phyloP scores from a whole-genome alignment of 1,140 invertebrate species.

The Drusus annulatus region DNA sequence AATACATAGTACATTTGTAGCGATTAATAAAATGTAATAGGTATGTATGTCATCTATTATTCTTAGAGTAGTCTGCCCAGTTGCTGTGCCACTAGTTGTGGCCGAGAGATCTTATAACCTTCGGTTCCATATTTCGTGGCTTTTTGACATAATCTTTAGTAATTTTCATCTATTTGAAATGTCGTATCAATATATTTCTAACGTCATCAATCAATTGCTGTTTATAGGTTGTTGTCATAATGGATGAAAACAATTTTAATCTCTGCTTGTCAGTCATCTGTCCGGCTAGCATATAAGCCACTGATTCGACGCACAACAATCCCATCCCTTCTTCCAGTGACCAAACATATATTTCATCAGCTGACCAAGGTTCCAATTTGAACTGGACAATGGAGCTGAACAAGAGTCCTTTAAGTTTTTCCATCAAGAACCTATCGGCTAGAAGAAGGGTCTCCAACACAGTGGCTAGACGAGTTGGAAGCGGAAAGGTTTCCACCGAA shows the following conservation, averaged over 20 bases:
- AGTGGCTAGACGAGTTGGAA: constrained; percentile 70
- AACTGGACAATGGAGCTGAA: constrained; percentile 72
- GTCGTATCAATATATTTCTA: constrained; percentile 49
- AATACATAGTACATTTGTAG: too few species aligned
- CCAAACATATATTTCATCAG: constrained; percentile 73
- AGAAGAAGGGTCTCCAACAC: constrained; percentile 78
- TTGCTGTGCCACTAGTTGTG: too few species aligned
- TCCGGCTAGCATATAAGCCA: constrained; percentile 70
- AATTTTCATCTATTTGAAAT: constrained; percentile 25
- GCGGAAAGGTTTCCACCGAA: constrained; percentile 65
- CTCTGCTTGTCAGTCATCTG: constrained; percentile 66
- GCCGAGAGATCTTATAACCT: too few species aligned
- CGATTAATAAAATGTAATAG: too few species aligned
- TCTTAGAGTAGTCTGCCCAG: too few species aligned
- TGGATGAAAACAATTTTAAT: constrained; percentile 63
- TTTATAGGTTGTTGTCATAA: constrained; percentile 66
- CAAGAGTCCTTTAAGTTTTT: constrained; percentile 72
- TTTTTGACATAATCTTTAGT: too few species aligned
- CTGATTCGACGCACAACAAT: constrained; percentile 72
- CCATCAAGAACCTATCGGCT: constrained; percentile 77
- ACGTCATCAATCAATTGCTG: constrained; percentile 69
- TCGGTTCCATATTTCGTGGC: too few species aligned
- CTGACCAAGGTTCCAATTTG: constrained; percentile 65
- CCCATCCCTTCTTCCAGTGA: constrained; percentile 73
- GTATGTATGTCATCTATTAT: too few species aligned